Evolutionary conservation across 2,888 invertebrate species (phyloP).

Genomic region (Acrobasis repandana): DNA sequence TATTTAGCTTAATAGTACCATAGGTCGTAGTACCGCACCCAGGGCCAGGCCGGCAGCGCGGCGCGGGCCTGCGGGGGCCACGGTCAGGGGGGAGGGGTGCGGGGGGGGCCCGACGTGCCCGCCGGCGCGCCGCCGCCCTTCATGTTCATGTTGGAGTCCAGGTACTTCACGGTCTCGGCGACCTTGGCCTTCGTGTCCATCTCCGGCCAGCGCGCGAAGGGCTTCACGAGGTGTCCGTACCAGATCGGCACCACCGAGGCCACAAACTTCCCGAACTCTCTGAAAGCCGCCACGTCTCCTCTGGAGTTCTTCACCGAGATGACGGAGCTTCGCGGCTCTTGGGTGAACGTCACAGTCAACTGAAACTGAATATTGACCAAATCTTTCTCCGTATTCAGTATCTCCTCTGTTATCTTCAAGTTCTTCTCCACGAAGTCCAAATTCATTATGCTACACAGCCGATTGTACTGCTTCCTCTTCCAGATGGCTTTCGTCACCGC

Average conservation of each 20-base stretch:
- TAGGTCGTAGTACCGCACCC: not conserved
- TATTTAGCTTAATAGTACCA: slow-evolving; percentile 14
- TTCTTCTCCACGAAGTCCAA: slow-evolving; percentile 49
- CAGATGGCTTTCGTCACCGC: slow-evolving; percentile 51
- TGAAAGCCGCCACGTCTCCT: slow-evolving; percentile 47
- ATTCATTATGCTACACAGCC: slow-evolving; percentile 33
- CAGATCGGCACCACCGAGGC: slow-evolving; percentile 47
- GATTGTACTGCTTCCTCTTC: slow-evolving; percentile 51
- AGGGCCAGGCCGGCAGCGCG: not conserved
- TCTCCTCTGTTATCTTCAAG: slow-evolving; percentile 50
- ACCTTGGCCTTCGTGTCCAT: slow-evolving; percentile 37
- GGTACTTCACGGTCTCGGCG: slow-evolving; percentile 32
- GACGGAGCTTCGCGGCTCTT: slow-evolving; percentile 39
- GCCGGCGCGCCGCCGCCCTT: not conserved
- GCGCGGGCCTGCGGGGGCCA: not conserved
- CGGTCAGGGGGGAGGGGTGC: not conserved
- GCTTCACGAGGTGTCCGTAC: slow-evolving; percentile 45
- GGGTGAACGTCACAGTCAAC: slow-evolving; percentile 43
- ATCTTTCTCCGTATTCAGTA: slow-evolving; percentile 41
- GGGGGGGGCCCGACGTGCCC: not conserved
- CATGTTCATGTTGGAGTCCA: slow-evolving; percentile 25
- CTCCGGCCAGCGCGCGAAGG: slow-evolving; percentile 32
- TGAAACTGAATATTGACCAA: slow-evolving; percentile 46
- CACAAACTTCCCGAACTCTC: slow-evolving; percentile 58
- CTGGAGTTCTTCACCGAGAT: slow-evolving; percentile 37